Evolutionary conservation across 2,888 invertebrate genomes (phyloP), one percentile per base, ranked within the genome.

Genomic region (Smittia sp.): DNA sequence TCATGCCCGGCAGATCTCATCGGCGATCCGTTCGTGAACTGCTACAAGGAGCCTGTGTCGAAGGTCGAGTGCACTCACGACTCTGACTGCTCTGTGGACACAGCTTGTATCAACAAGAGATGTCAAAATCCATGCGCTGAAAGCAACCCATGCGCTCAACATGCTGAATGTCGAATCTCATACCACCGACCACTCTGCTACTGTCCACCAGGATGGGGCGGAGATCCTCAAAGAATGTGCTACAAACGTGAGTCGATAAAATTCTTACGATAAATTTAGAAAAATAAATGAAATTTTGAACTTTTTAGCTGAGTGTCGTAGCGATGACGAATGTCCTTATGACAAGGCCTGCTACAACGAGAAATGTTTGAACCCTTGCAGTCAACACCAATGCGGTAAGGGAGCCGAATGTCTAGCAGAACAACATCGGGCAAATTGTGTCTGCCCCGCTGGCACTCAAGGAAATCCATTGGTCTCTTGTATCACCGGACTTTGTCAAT

Each of bases 171-270:
- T 78, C 85, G 88, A 18, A 90, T 92, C 0, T 84, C 85, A 62
- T 86, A 89, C 77, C 94, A 93, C 79, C 88, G 93, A 76, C 93
- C 94, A 2, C 88, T 88, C 20, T 96, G 96, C 81, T 87, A 86
- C 78, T 96, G 96, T 80, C 92, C 92, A 18, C 87, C 89, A 67
- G 92, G 91, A 76, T 93, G 92, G 84, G 93, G 92, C 70, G 96
- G 96, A 75, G 92, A 95, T 81, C 94, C 96, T 38, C 90, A 94
- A 81, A 83, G 89, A 22, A 87, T 88, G 76, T 96, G 96, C 79
- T 93, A 91, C 80, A 92, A 90, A 86, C 93, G 94, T 94, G 85
- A 88, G 89, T 84, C 11, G 1, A 22, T 1, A 46, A 46, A 68
- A 52, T n/a, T 63, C 4, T 24, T 18, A 7, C 18, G 7, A 68